These are phyloP conservation scores for Seriola dumerili DNA, from an alignment of 2,113 vertebrate species.

Conservation along the genomic window DNA sequence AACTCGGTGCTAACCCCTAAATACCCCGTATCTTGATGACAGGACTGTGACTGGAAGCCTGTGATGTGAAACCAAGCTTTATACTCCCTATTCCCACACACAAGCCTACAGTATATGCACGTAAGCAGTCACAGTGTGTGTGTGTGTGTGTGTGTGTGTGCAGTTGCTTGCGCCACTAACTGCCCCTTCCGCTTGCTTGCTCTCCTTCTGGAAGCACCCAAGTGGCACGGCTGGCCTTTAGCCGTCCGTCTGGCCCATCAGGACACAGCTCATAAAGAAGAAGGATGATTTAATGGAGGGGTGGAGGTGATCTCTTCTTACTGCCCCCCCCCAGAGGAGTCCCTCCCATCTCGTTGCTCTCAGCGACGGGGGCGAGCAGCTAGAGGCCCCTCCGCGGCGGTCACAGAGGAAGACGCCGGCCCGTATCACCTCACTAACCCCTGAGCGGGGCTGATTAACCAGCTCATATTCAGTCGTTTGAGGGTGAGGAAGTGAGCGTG, in stretches of 20 bases:
- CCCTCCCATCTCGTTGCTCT: slow-evolving; percentile 90
- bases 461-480: slow-evolving; percentile 90
- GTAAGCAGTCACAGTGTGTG: slow-evolving; percentile 1
- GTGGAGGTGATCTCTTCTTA: slow-evolving; percentile 86
- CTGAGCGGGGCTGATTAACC: slow-evolving; percentile 91
- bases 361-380: slow-evolving; percentile 87
- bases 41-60: slow-evolving; percentile 2
- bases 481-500: slow-evolving; percentile 47
- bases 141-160: slow-evolving; percentile 6
- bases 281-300: slow-evolving; percentile 93
- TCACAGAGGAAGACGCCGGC: slow-evolving; percentile 85
- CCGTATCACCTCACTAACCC: slow-evolving; percentile 90
- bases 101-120: background rate
- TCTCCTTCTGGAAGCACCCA: slow-evolving; percentile 73
- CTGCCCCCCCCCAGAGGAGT: slow-evolving; percentile 87
- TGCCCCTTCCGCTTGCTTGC: slow-evolving; percentile 75
- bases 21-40: background rate
- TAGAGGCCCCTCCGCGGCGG: slow-evolving; percentile 74
- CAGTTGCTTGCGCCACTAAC: slow-evolving; percentile 36
- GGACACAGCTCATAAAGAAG: slow-evolving; percentile 94
- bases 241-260: slow-evolving; percentile 92
- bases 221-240: slow-evolving; percentile 90
- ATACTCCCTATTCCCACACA: background rate
- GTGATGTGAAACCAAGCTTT: slow-evolving; percentile 10
- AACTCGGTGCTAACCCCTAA: background rate